Evolutionary conservation across 2,797 vertebrate genomes (phyloP), one percentile per base, ranked within the genome.

Genomic region (Galaxias olidus): DNA sequence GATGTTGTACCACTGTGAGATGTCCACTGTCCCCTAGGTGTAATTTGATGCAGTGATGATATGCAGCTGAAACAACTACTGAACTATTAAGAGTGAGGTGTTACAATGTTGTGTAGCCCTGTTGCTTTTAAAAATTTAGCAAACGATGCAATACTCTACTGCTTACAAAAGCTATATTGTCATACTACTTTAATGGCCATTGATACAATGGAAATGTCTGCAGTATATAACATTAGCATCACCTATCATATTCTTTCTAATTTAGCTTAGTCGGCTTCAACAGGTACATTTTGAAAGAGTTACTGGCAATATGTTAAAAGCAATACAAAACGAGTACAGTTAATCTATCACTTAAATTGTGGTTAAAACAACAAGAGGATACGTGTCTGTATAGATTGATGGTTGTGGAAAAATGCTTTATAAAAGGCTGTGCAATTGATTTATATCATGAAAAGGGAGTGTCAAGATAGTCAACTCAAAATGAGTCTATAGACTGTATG

Each of bases 231-330:
- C 4, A 44, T 56, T 51, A 47, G 10, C 30, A 65, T 13, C 14
- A 15, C 48, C 48, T 50, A 4, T 14, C 48, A 50, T 50, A 14
- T 50, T 50, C 17, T 13, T 50, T 14, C 14, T 80, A 84, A 73
- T 75, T 64, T 84, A 86, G 79, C 56, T 77, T 81, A 84, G 80
- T 72, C 72, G 77, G 81, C 82, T 72, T 68, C 71, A 75, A 69
- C 85, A 80, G 78, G 80, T 82, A 81, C 86, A 73, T 54, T 69
- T 78, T 69, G 84, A 88, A 88, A 81, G 86, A 85, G 85, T 82
- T 82, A 81, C 80, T 90, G 76, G 87, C 89, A 90, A 89, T 90
- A 89, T 87, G 83, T 88, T 85, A 68, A 77, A 88, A 89, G 87
- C 87, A 90, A 87, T 89, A 90, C 83, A 73, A 74, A 61, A 76